These are phyloP conservation scores for Lymantria monacha DNA, from an alignment of 2,888 invertebrate genomes.

Conservation along the genomic window DNA sequence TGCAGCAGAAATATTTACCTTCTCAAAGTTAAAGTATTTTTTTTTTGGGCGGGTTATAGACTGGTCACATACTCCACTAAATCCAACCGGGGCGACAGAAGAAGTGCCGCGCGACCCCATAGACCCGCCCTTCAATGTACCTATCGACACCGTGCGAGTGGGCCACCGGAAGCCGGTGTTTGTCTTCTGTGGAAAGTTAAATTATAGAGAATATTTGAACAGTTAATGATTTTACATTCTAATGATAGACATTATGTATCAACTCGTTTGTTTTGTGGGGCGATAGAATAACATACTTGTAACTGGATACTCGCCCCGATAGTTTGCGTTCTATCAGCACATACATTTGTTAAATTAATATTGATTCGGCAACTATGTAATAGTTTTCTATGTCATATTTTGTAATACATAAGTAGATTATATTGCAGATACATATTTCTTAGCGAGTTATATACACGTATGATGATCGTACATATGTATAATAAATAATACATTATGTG, in stretches of 20 bases:
- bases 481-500: conserved; percentile 28
- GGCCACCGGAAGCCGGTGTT: too few relatives aligned
- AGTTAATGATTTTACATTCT: neutral
- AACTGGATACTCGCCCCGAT: conserved; percentile 31
- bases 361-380: conserved; percentile 33
- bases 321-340: conserved; percentile 18
- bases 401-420: conserved; percentile 6
- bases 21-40: too few relatives aligned
- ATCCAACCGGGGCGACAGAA: too few relatives aligned
- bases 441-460: neutral
- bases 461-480: neutral
- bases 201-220: too few relatives aligned
- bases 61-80: too few relatives aligned
- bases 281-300: conserved; percentile 21
- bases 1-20: too few relatives aligned
- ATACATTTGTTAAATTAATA: conserved; percentile 47
- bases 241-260: conserved; percentile 2
- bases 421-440: neutral
- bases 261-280: conserved; percentile 4
- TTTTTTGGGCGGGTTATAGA: too few relatives aligned
- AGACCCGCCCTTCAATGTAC: too few relatives aligned
- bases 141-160: too few relatives aligned
- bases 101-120: too few relatives aligned
- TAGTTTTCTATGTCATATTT: conserved; percentile 18
- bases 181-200: too few relatives aligned